Evolutionary conservation across 1,140 invertebrate genomes (phyloP).

Genomic region (Pissodes strobi): DNA sequence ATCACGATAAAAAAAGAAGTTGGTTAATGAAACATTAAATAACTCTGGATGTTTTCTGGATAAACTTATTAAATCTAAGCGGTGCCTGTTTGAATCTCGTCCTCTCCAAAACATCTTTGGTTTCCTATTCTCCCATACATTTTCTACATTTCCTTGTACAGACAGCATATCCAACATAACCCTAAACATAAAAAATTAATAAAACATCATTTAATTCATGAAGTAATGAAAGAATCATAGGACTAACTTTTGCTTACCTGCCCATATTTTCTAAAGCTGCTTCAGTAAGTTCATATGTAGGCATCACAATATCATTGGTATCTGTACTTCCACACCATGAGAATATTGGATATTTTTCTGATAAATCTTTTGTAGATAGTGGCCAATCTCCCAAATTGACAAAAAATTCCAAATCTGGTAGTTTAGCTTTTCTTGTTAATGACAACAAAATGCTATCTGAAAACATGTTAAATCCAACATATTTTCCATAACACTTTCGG

Average conservation of each 20-base stretch:
- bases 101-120: slow-evolving; percentile 89
- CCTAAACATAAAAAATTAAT: slow-evolving; percentile 61
- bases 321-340: slow-evolving; percentile 93
- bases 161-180: slow-evolving; percentile 88
- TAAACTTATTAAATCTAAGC: slow-evolving; percentile 83
- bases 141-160: slow-evolving; percentile 78
- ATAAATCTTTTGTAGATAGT: slow-evolving; percentile 62
- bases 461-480: slow-evolving; percentile 97
- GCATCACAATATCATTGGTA: slow-evolving; percentile 87
- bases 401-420: slow-evolving; percentile 91
- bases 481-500: slow-evolving; percentile 88
- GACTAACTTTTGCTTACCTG: slow-evolving; percentile 61
- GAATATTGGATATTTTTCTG: slow-evolving; percentile 79
- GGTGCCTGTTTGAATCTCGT: slow-evolving; percentile 81
- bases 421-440: slow-evolving; percentile 75
- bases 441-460: slow-evolving; percentile 87
- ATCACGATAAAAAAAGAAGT: slow-evolving; percentile 95
- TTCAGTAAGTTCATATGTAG: slow-evolving; percentile 94
- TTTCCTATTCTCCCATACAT: slow-evolving; percentile 75
- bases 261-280: slow-evolving; percentile 90
- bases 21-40: slow-evolving; percentile 91
- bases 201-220: slow-evolving; percentile 1
- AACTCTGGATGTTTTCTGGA: slow-evolving; percentile 76
- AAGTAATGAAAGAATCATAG: neutral
- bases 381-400: slow-evolving; percentile 97